Base-by-base conservation (phyloP, 1,140 invertebrate genomes). In the Doryteuthis pealeii region DNA sequence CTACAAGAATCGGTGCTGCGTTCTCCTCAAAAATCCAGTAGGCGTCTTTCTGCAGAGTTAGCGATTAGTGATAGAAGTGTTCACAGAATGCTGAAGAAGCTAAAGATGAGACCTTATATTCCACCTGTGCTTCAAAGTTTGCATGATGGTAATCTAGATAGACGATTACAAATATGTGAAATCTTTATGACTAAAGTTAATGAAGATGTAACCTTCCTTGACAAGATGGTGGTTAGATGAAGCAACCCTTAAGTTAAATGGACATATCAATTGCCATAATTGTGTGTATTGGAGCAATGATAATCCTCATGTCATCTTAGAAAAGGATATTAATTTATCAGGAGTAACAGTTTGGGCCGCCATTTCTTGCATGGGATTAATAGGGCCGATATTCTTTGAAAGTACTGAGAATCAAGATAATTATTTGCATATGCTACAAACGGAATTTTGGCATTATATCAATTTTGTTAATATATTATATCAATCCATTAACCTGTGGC, bases 191-290 rank as follows among this genome's bases (percentile, higher is more conserved):
- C 8, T 68, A 68, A 68, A 68, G 30, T 68, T 30, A 68, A 68
- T 31, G 66, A 68, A 68, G 18, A 68, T 68, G 28, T 26, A 30
- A 68, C 30, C 28, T 68, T 30, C 30, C 66, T 68, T 68, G 66
- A 68, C 5, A 68, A 68, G 66, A 68, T 68, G 28, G 66, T 68
- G 66, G 66, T 30, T 26, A 68, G 66, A 68, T 68, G 66, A 68
- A 68, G 66, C 66, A 68, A 68, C 28, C 10, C 28, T 68, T 30
- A 68, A 68, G 30, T 68, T 68, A 30, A 68, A 68, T 68, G 66
- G 66, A 26, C 66, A 68, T 68, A 68, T 68, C 28, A 68, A 68
- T 68, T 26, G 30, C 66, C 66, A 68, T 68, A 68, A 68, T 31
- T 68, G 66, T 68, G 66, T 68, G 66, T 68, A 68, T 30, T 68